These are phyloP conservation scores for Drosophila dives DNA, from an alignment of 2,888 invertebrate genomes.

Conservation along the genomic window DNA sequence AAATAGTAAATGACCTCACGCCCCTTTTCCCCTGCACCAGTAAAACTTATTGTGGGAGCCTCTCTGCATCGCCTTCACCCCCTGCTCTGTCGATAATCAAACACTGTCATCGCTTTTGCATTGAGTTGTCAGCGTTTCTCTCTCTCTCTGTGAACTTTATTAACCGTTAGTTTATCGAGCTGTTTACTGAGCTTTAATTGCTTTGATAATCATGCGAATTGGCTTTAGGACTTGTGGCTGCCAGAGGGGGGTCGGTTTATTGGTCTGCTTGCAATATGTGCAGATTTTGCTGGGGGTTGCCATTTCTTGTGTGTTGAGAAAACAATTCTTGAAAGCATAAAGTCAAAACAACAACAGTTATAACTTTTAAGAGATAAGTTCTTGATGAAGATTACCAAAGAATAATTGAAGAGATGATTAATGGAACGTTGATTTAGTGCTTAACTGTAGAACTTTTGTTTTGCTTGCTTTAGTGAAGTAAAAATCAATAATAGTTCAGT, in stretches of 20 bases:
- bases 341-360: not conserved
- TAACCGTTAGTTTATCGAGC: constrained; percentile 36
- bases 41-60: constrained; percentile 8
- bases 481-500: too few relatives aligned
- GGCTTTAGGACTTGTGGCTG: not conserved
- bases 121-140: constrained; percentile 19
- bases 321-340: not conserved
- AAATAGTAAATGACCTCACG: constrained; percentile 29
- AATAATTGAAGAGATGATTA: not conserved
- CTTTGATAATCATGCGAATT: constrained; percentile 5
- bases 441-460: not conserved
- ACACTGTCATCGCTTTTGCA: constrained; percentile 28
- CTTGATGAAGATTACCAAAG: not conserved
- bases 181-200: constrained; percentile 21
- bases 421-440: not conserved
- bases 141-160: constrained; percentile 27
- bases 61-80: not conserved
- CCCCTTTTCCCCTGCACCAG: constrained; percentile 1
- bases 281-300: not conserved
- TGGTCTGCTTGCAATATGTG: not conserved
- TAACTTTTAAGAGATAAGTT: not conserved
- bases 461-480: not conserved
- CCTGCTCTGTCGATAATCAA: not conserved
- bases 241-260: not conserved
- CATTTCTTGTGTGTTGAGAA: not conserved